Base-by-base conservation (phyloP, 2,888 invertebrate species). In the Andrena trimmerana region DNA sequence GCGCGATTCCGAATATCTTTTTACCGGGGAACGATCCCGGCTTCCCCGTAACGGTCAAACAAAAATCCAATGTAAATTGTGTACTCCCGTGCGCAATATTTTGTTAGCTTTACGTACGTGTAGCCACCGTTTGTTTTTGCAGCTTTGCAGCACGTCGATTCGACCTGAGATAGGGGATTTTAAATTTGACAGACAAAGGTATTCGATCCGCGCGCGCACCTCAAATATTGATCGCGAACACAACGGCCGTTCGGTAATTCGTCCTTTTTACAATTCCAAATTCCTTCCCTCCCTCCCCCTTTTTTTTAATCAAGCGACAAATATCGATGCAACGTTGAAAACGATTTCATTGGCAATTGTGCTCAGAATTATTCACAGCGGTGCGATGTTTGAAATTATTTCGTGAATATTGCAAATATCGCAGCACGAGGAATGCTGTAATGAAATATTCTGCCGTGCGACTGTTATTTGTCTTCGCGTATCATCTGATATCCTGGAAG, bases 11-110 rank as follows among this genome's bases (percentile, higher is more conserved):
- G 75, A 52, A 75, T 75, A 75, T 75, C 69, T 69, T 75, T 68
- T 75, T 60, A n/a, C 24, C 68, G 7, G 8, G 31, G 33, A 27
- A 50, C 24, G 27, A 59, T 52, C 62, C 69, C 36, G 33, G 69
- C n/a, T 33, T 52, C 62, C 67, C 27, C 36, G 52, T 69, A 75
- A 69, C 69, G 29, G 62, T 20, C 69, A 69, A 75, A 69, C 75
- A 52, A 69, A 75, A 75, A 62, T 60, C 62, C 75, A 60, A 75
- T 75, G 68, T 69, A 69, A 75, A 75, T 75, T 62, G 62, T 69
- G 52, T 52, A 69, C 69, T 16, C 27, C n/a, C 48, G 50, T 20
- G 13, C 36, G 62, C 52, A 52, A 57, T 75, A 75, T 75, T 75
- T 75, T 68, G 62, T 62, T 75, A 62, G 75, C 52, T 69, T 62